A percentile compares a stretch with the other conserved stretches of the same genome.
Conservation (phyloP, 2,113 vertebrate genomes). For the Numida meleagris region DNA sequence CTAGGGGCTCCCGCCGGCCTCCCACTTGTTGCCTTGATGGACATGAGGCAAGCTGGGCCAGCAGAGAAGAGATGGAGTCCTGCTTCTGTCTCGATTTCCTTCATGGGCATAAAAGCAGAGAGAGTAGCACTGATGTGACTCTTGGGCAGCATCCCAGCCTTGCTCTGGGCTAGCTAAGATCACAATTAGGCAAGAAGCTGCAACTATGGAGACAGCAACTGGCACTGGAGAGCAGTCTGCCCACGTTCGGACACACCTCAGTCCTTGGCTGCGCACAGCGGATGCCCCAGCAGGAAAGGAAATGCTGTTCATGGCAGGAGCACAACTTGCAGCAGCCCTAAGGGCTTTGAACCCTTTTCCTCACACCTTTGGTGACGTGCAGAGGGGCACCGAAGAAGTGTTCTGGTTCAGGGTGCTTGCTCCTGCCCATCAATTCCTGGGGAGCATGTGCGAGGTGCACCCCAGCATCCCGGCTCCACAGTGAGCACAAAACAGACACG, state of each 20-base stretch:
- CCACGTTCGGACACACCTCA: background rate
- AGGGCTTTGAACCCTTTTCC: background rate
- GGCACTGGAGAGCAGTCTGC: background rate
- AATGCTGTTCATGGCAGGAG: background rate
- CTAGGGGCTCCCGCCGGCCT: background rate
- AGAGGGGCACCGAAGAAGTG: background rate
- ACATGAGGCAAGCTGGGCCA: background rate
- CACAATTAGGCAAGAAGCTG: background rate
- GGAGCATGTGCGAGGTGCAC: no score
- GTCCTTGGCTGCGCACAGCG: background rate
- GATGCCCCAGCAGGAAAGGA: background rate
- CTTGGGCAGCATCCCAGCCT: background rate
- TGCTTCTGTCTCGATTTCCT: background rate
- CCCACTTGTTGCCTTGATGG: no score
- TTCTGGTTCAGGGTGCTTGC: background rate
- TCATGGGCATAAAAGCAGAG: background rate
- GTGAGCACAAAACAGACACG: background rate
- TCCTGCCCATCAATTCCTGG: background rate
- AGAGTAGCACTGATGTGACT: fast-evolving
- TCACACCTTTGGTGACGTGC: background rate
- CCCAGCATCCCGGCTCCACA: background rate
- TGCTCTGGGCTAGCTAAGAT: background rate
- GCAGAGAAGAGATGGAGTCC: background rate
- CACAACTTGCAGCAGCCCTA: background rate
- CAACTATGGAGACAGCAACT: background rate